These are phyloP conservation scores for Nothocercus nigrocapillus DNA, from an alignment of 2,113 vertebrate genomes.

Conservation along the genomic window DNA sequence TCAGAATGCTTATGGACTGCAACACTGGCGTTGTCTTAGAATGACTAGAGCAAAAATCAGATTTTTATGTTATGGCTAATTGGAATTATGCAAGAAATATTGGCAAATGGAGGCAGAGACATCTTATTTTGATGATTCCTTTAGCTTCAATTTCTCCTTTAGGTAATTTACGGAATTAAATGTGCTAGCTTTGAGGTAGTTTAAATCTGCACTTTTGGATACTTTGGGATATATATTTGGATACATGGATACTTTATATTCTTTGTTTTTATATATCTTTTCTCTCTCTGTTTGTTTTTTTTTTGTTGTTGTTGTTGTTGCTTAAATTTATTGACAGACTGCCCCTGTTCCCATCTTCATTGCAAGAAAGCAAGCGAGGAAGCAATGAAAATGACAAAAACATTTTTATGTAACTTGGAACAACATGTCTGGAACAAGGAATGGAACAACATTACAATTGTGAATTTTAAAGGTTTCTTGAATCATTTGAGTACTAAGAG, in stretches of 20 bases:
- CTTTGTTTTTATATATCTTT: background rate
- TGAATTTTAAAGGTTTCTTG: background rate
- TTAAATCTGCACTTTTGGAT: background rate
- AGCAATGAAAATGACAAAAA: background rate
- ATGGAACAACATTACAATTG: background rate
- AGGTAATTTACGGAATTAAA: background rate
- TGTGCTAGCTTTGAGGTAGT: background rate
- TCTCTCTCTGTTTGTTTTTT: background rate
- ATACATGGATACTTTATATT: background rate
- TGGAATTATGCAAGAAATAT: background rate
- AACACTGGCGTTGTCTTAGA: background rate
- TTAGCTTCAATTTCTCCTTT: background rate
- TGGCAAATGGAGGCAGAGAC: background rate
- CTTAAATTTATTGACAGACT: background rate
- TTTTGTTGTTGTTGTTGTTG: no score
- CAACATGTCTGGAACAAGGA: background rate
- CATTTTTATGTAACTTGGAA: background rate
- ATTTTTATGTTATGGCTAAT: background rate
- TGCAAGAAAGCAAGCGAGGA: background rate
- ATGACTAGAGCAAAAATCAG: background rate
- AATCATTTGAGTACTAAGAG: background rate
- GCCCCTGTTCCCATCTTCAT: background rate
- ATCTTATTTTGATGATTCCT: background rate
- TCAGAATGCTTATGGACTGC: slow-evolving; percentile 35
- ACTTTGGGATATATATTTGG: background rate